These are phyloP conservation scores for Cylas formicarius DNA, from an alignment of 1,140 invertebrate species.

Conservation along the genomic window DNA sequence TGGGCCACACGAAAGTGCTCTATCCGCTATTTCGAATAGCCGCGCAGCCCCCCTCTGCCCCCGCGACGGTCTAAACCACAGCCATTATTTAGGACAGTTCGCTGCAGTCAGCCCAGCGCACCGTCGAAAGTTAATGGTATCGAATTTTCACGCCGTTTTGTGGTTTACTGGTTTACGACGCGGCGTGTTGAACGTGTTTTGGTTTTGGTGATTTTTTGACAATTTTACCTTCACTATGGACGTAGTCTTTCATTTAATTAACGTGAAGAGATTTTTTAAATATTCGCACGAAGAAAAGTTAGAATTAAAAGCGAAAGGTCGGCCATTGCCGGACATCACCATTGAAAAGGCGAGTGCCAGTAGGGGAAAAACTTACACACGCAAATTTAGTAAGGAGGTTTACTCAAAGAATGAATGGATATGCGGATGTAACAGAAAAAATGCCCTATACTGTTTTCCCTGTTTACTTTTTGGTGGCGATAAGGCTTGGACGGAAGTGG, in stretches of 20 bases:
- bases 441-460: conserved; percentile 20
- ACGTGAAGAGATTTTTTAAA: conserved; percentile 8
- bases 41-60: no score
- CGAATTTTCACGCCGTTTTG: no score
- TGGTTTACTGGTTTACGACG: no score
- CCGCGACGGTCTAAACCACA: no score
- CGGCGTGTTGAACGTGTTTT: no score
- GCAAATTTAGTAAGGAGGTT: conserved; percentile 13
- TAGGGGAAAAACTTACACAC: conserved; percentile 12
- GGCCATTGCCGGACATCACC: conserved; percentile 15
- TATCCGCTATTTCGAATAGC: no score
- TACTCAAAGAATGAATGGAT: conserved; percentile 18
- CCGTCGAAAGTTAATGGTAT: no score
- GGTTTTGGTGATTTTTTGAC: no score
- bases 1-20: no score
- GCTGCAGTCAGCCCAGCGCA: no score
- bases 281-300: conserved; percentile 8
- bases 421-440: conserved; percentile 19
- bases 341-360: conserved; percentile 6
- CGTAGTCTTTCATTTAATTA: conserved; percentile 9
- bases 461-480: conserved; percentile 17
- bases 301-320: conserved; percentile 10
- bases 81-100: no score
- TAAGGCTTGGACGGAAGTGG: no score
- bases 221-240: conserved; percentile 4